These are phyloP conservation scores for Agrotis clavis DNA, from an alignment of 2,888 invertebrate genomes.

Conservation along the genomic window DNA sequence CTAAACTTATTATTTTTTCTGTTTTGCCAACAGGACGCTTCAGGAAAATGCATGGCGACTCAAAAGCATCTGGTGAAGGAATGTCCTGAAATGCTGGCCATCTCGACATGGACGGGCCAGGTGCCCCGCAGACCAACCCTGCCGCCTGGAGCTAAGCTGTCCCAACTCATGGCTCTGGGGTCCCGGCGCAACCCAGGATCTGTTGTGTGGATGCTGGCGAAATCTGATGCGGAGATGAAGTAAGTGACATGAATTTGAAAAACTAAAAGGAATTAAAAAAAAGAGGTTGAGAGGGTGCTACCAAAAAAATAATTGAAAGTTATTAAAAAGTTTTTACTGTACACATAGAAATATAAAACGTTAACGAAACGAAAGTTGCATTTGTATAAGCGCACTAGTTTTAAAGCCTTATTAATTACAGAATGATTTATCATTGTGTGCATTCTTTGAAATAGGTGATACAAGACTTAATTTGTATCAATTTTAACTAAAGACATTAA, in stretches of 20 bases:
- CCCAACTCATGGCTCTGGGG: conserved; percentile 95
- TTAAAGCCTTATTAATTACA: too few relatives aligned
- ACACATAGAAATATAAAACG: too few relatives aligned
- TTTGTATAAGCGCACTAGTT: too few relatives aligned
- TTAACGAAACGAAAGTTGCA: too few relatives aligned
- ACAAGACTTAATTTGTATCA: too few relatives aligned
- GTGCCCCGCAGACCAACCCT: conserved; percentile 94
- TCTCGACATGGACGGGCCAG: conserved; percentile 95
- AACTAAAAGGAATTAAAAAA: background rate
- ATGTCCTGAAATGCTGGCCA: conserved; percentile 95
- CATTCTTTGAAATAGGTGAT: too few relatives aligned
- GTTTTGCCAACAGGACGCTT: conserved; percentile 81
- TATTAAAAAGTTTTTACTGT: too few relatives aligned
- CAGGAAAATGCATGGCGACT: conserved; percentile 88
- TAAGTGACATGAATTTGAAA: conserved; percentile 80
- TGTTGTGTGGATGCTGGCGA: conserved; percentile 96
- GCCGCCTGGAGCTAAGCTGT: conserved; percentile 93
- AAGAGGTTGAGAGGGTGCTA: too few relatives aligned
- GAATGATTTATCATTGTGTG: too few relatives aligned
- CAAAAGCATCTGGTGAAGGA: conserved; percentile 93
- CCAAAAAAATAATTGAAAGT: too few relatives aligned
- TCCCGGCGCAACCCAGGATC: conserved; percentile 93
- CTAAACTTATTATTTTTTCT: background rate
- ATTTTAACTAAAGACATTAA: too few relatives aligned
- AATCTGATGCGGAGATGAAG: conserved; percentile 95